phyloP scores from a whole-genome alignment of 2,113 vertebrate species.

The Misgurnus anguillicaudatus region DNA sequence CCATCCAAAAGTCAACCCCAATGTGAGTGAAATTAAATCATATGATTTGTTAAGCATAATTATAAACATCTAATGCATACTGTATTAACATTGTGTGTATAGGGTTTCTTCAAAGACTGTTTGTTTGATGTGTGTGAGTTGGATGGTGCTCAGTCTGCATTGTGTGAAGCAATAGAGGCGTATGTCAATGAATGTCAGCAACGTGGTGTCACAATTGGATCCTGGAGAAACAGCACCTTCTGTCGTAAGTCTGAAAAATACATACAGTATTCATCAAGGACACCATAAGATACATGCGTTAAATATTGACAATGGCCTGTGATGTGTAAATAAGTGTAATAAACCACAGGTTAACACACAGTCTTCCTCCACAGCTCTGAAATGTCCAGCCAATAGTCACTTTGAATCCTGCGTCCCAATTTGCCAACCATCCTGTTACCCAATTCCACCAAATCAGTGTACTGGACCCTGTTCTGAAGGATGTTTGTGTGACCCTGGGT shows the following conservation, averaged over 20 bases:
- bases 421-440: slow-evolving; percentile 67
- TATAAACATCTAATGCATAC: neutral
- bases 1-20: slow-evolving; percentile 65
- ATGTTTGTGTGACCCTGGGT: slow-evolving; percentile 75
- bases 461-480: slow-evolving; percentile 68
- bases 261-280: neutral
- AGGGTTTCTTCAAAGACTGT: slow-evolving; percentile 74
- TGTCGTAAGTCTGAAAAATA: slow-evolving; percentile 66
- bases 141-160: slow-evolving; percentile 64
- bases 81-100: slow-evolving; percentile 22
- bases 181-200: slow-evolving; percentile 77
- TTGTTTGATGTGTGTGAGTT: slow-evolving; percentile 76
- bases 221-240: slow-evolving; percentile 77
- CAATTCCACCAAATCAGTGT: slow-evolving; percentile 60
- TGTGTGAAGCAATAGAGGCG: slow-evolving; percentile 76
- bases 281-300: neutral
- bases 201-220: slow-evolving; percentile 71
- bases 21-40: slow-evolving; percentile 60
- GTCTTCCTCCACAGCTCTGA: slow-evolving; percentile 59
- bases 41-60: neutral
- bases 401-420: slow-evolving; percentile 66
- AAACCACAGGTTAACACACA: slow-evolving; percentile 5
- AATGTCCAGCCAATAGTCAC: slow-evolving; percentile 73
- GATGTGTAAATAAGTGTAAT: neutral
- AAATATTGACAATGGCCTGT: too few species aligned